These are phyloP conservation scores for Tryphoninae sp. DNA, from an alignment of 2,888 invertebrate genomes.

Conservation along the genomic window DNA sequence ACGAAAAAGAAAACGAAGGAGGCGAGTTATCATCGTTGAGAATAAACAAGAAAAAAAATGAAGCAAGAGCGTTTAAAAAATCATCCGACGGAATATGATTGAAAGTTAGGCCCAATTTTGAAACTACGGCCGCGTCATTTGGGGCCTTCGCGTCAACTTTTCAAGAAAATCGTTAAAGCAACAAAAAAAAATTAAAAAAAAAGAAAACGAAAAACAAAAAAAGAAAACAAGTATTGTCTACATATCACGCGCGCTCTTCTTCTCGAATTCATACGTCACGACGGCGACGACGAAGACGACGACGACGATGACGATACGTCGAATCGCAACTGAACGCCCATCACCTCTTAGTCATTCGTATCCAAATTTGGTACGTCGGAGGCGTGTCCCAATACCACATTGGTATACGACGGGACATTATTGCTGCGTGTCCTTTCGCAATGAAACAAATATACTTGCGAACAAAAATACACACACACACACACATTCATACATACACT, in stretches of 20 bases:
- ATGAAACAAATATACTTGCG: slow-evolving; percentile 71
- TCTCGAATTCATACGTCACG: not conserved
- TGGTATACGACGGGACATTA: slow-evolving; percentile 74
- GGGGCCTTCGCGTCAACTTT: not conserved
- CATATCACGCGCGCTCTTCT: slow-evolving; percentile 55
- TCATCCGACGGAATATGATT: not conserved
- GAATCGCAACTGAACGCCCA: slow-evolving; percentile 75
- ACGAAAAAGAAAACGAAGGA: not conserved
- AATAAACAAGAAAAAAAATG: slow-evolving; percentile 16
- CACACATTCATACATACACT: not conserved
- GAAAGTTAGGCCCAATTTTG: not conserved
- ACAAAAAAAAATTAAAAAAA: not conserved
- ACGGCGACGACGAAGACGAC: slow-evolving; percentile 5
- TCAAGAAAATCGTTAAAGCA: not conserved
- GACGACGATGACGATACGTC: slow-evolving; percentile 39
- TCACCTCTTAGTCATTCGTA: slow-evolving; percentile 80
- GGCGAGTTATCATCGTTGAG: slow-evolving; percentile 26
- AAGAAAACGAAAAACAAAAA: not conserved
- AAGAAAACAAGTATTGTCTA: slow-evolving; percentile 39
- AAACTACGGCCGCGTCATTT: not conserved
- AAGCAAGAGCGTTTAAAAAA: slow-evolving; percentile 4
- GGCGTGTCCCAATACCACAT: slow-evolving; percentile 74
- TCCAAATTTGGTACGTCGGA: slow-evolving; percentile 73
- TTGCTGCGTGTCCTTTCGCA: slow-evolving; percentile 75
- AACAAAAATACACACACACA: slow-evolving; percentile 24